phyloP scores from a whole-genome alignment of 2,888 invertebrate genomes.

The Acrobasis consociella region DNA sequence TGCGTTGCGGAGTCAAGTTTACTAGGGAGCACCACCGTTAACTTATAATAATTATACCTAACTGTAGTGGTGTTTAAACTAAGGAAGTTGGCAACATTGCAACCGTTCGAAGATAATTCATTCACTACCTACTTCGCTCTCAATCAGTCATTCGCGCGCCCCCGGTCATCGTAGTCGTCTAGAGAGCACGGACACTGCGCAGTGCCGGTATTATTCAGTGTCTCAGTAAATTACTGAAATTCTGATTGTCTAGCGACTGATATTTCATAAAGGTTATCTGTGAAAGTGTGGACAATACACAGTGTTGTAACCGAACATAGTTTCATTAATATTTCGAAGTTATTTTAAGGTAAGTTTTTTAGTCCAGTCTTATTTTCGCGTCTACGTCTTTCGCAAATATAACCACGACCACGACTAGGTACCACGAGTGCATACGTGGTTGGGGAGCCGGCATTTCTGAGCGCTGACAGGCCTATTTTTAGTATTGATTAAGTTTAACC shows the following conservation, averaged over 20 bases:
- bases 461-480: background rate
- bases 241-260: slow-evolving; percentile 43
- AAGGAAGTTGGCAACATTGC: background rate
- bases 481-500: background rate
- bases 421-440: slow-evolving; percentile 41
- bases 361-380: slow-evolving; percentile 44
- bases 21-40: too few relatives aligned
- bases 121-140: background rate
- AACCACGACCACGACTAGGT: slow-evolving; percentile 51
- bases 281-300: slow-evolving; percentile 61
- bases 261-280: slow-evolving; percentile 54
- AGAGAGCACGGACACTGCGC: slow-evolving; percentile 62
- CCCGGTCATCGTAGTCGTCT: slow-evolving; percentile 70
- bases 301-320: slow-evolving; percentile 53
- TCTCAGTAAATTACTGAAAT: slow-evolving; percentile 41
- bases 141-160: slow-evolving; percentile 62
- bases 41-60: background rate
- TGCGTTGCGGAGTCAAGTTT: too few relatives aligned
- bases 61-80: background rate
- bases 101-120: background rate
- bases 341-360: slow-evolving; percentile 67
- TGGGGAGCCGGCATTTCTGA: background rate
- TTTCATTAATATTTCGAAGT: slow-evolving; percentile 59
- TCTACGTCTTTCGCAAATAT: slow-evolving; percentile 38
- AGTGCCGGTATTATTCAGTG: slow-evolving; percentile 66